These are phyloP conservation scores for Dendrocincla tyrannina DNA, from an alignment of 2,797 vertebrate species.

Conservation along the genomic window DNA sequence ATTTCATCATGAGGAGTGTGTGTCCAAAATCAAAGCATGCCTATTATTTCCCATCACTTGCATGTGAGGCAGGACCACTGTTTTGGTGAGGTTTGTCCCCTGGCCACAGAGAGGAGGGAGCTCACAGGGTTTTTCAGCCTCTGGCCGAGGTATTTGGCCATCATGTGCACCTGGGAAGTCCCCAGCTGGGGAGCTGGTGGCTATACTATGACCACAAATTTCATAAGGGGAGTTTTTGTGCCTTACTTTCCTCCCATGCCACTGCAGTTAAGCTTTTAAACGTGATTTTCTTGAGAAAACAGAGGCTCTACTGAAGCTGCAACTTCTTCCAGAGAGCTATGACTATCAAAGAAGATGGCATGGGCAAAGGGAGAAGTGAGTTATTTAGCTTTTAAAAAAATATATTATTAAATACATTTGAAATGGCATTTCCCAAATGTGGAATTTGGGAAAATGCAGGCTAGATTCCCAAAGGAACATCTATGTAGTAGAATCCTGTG, in stretches of 20 bases:
- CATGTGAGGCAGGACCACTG: not conserved
- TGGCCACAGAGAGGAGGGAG: not conserved
- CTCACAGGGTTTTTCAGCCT: not conserved
- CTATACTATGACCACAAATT: not conserved
- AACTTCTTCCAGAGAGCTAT: not conserved
- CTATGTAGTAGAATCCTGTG: not conserved
- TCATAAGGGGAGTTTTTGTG: not conserved
- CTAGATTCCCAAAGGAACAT: not conserved
- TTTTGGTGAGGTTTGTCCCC: not conserved
- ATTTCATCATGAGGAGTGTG: not conserved
- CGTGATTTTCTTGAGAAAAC: not conserved
- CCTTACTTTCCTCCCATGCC: not conserved
- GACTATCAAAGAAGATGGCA: not conserved
- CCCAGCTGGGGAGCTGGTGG: not conserved
- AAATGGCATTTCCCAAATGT: not conserved
- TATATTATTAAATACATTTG: not conserved
- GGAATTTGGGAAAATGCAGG: not conserved
- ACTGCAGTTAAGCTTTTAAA: not conserved
- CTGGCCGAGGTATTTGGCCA: not conserved
- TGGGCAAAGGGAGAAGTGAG: not conserved
- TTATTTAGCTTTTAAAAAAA: not conserved
- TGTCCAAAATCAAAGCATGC: not conserved
- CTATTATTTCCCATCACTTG: not conserved
- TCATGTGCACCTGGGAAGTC: not conserved
- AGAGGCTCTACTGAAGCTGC: not conserved